Evolutionary conservation across 2,797 vertebrate genomes (phyloP), one percentile per base, ranked within the genome.

Genomic region (Pampus argenteus): DNA sequence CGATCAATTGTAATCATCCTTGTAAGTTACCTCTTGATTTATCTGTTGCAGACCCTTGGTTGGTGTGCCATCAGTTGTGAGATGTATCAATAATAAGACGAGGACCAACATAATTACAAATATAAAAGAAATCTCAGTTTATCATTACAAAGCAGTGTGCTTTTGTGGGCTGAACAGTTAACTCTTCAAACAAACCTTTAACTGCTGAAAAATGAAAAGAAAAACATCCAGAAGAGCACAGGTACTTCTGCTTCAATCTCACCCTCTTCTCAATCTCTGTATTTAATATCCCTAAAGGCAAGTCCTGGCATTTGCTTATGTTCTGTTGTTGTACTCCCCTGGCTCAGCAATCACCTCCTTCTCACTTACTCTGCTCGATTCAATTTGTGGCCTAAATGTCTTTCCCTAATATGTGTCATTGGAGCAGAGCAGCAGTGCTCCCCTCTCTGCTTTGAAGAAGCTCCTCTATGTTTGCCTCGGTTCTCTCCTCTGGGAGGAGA

Each of bases 331-430:
- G 64, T 44, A 22, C 71, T 79, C 58, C 52, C 17, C 2, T 50
- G 51, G 36, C 64, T 79, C 63, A 76, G 71, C 45, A 9, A 28
- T 81, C n/a, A 26, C 72, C 80, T 74, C 61, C 69, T 57, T 76
- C 76, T 76, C 64, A 62, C 79, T 76, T 59, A 60, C 73, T 67
- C 73, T 52, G 45, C 71, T 85, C 65, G 14, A 59, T 82, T 87
- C 71, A 81, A 76, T 89, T 89, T 86, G 71, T 84, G 87, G 75
- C 84, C 85, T 81, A 76, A 90, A 90, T 86, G 66, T 87, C 76
- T 77, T 65, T 58, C 75, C 49, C 78, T 84, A 74, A 90, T 91
- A 80, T 79, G 87, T 88, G 89, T 92, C 86, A 89, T 71, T 86
- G 78, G 69, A 88, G 80, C 80, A 74, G 78, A 74, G 83, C 61